phyloP scores from a whole-genome alignment of 2,888 invertebrate species.

The Heliconius sara region DNA sequence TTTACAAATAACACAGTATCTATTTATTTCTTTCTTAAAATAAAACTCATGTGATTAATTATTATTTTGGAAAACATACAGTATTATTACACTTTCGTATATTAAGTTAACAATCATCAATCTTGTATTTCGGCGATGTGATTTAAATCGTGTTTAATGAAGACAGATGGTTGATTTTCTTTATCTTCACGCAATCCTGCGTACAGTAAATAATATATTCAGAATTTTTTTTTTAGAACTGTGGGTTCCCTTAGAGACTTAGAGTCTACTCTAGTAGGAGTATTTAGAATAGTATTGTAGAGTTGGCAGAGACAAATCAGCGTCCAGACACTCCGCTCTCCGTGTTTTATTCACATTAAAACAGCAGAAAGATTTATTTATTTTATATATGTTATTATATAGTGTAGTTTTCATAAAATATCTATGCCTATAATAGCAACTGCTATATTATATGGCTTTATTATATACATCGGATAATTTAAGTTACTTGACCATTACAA shows the following conservation, averaged over 20 bases:
- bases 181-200: conserved; percentile 14
- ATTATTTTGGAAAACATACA: not conserved
- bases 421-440: too few species aligned
- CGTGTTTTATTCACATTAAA: too few species aligned
- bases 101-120: conserved; percentile 34
- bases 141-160: conserved; percentile 43
- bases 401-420: too few species aligned
- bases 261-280: too few species aligned
- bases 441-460: not conserved
- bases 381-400: too few species aligned
- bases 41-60: not conserved
- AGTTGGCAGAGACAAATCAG: too few species aligned
- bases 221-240: too few species aligned
- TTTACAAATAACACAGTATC: too few species aligned
- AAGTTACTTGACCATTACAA: not conserved
- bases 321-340: too few species aligned
- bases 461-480: not conserved
- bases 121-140: conserved; percentile 28
- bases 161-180: conserved; percentile 36
- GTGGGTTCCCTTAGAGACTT: too few species aligned
- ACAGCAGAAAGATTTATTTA: too few species aligned
- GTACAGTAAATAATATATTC: not conserved
- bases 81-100: not conserved
- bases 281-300: too few species aligned
- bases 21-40: not conserved